Conservation (phyloP, 2,888 invertebrate genomes). For the Harpalus rufipes region DNA sequence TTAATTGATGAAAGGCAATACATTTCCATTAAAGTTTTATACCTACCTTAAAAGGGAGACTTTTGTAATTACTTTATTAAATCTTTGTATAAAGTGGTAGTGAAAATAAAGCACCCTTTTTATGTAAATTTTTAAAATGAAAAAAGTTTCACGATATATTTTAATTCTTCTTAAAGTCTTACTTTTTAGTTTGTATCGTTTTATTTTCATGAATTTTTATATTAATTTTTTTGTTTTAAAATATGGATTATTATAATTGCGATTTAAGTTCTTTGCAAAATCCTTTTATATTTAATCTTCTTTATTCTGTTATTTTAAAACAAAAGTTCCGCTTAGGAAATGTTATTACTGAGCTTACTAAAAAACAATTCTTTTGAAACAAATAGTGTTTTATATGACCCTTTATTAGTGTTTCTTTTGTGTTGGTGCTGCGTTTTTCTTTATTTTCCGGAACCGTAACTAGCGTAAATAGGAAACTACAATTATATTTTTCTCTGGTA, state of each 20-base stretch:
- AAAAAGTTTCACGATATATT: not conserved
- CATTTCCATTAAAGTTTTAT: too few relatives aligned
- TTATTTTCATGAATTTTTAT: not conserved
- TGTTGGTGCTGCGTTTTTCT: not conserved
- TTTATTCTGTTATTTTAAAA: constrained; percentile 8
- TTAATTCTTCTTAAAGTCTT: constrained; percentile 7
- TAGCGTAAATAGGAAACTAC: constrained; percentile 8
- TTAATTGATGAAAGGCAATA: too few relatives aligned
- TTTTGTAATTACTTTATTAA: not conserved
- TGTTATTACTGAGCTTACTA: constrained; percentile 1
- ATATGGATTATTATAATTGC: not conserved
- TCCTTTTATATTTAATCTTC: constrained; percentile 13
- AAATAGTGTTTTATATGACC: constrained; percentile 21
- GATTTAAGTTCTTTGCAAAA: not conserved
- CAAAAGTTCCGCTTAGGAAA: constrained; percentile 2
- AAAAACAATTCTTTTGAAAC: constrained; percentile 13
- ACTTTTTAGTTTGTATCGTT: not conserved
- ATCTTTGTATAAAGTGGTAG: not conserved
- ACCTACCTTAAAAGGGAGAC: too few relatives aligned
- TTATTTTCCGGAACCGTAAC: constrained; percentile 28
- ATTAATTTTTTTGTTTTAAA: not conserved
- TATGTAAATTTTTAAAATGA: not conserved
- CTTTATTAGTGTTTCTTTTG: constrained; percentile 13
- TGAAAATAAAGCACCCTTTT: constrained; percentile 12
- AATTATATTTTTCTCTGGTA: constrained; percentile 9